A percentile compares a stretch with the other conserved stretches of the same genome.
Evolutionary conservation across 2,797 vertebrate genomes (phyloP).

Genomic region (Varecia variegata): DNA sequence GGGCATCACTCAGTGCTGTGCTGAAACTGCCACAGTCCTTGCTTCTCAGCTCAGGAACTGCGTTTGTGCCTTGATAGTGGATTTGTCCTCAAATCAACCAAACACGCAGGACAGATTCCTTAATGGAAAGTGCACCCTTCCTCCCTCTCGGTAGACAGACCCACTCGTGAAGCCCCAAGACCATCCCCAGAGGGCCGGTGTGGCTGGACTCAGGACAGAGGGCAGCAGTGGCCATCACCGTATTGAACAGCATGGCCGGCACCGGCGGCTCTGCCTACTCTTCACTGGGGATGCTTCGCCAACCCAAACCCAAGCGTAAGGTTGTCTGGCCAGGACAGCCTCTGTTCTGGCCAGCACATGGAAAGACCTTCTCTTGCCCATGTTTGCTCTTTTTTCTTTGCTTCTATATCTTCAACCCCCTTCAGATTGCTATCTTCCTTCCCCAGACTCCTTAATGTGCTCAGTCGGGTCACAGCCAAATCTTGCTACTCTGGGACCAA

Average conservation of each 20-base stretch:
- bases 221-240: not conserved
- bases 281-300: not conserved
- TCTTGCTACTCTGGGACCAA: not conserved
- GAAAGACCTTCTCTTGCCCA: not conserved
- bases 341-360: not conserved
- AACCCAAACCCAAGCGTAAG: too few species aligned
- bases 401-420: not conserved
- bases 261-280: fast-evolving
- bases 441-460: too few species aligned
- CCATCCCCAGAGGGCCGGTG: too few species aligned
- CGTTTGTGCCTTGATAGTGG: not conserved
- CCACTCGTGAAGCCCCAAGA: not conserved
- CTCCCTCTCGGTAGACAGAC: too few species aligned
- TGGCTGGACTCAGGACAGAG: not conserved
- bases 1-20: too few species aligned
- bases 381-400: not conserved
- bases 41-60: not conserved
- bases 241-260: fast-evolving
- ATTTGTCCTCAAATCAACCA: not conserved
- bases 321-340: not conserved
- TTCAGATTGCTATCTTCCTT: not conserved
- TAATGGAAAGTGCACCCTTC: not conserved
- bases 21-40: not conserved
- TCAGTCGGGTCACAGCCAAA: not conserved
- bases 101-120: too few species aligned